Evolutionary conservation across 1,140 invertebrate species (phyloP).

Genomic region (Phocides pigmalion): DNA sequence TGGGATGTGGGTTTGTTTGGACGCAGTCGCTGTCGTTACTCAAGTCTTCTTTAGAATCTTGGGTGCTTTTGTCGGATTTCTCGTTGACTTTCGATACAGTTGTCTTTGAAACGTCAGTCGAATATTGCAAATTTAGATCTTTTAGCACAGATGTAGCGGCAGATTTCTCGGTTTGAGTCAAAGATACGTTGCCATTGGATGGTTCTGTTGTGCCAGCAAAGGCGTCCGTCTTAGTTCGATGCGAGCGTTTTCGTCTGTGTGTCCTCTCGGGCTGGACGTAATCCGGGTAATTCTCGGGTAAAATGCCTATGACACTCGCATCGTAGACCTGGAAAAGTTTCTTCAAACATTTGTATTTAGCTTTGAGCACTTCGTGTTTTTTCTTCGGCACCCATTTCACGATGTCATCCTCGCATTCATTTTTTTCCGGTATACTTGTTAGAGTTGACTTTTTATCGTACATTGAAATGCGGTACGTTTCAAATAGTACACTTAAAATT

Average conservation of each 20-base stretch:
- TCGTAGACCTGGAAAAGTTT: constrained; percentile 77
- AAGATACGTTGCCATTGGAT: constrained; percentile 42
- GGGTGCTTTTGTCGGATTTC: constrained; percentile 46
- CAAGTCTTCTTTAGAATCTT: constrained; percentile 48
- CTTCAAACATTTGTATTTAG: constrained; percentile 76
- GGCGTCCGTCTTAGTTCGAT: constrained; percentile 62
- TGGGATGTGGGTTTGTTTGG: constrained; percentile 37
- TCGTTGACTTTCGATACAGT: constrained; percentile 31
- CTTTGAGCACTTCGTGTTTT: constrained; percentile 73
- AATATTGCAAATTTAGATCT: constrained; percentile 51
- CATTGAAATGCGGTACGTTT: constrained; percentile 47
- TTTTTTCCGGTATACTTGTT: constrained; percentile 59
- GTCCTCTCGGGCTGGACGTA: constrained; percentile 36
- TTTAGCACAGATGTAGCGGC: constrained; percentile 52
- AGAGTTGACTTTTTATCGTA: constrained; percentile 54
- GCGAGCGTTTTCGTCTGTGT: constrained; percentile 52
- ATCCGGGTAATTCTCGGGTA: constrained; percentile 53
- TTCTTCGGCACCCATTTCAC: constrained; percentile 77
- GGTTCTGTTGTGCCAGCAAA: constrained; percentile 54
- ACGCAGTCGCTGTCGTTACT: constrained; percentile 44
- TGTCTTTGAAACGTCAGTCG: constrained; percentile 39
- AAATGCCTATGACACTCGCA: constrained; percentile 67
- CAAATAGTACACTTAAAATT: constrained; percentile 52
- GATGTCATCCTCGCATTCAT: constrained; percentile 54
- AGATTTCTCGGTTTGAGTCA: constrained; percentile 37